A percentile compares a stretch with the other conserved stretches of the same genome.
These are phyloP conservation scores for Dynastes maya DNA, from an alignment of 2,888 invertebrate species.

Conservation along the genomic window DNA sequence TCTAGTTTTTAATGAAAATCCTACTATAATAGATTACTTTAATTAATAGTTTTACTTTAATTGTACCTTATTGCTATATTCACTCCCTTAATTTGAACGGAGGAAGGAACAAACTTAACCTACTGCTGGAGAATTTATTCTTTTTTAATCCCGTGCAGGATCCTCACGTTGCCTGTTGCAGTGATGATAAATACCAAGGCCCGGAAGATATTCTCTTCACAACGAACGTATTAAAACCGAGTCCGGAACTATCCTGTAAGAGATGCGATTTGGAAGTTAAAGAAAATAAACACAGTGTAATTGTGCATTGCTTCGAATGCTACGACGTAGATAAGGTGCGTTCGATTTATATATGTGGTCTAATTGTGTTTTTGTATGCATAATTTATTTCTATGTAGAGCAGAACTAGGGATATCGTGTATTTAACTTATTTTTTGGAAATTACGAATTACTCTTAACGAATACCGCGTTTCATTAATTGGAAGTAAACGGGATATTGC, in stretches of 20 bases:
- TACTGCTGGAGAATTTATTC: constrained; percentile 28
- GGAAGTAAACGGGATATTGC: constrained; percentile 10
- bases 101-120: background rate
- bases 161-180: constrained; percentile 49
- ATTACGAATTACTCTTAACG: constrained; percentile 61
- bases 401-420: constrained; percentile 58
- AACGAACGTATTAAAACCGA: constrained; percentile 50
- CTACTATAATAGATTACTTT: too few species aligned
- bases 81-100: background rate
- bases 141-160: constrained; percentile 46
- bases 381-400: constrained; percentile 58
- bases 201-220: constrained; percentile 52
- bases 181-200: background rate
- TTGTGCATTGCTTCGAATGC: constrained; percentile 65
- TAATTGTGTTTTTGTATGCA: background rate
- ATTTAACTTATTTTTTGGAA: constrained; percentile 62
- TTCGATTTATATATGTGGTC: constrained; percentile 8
- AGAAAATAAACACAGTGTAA: constrained; percentile 61
- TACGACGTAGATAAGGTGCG: constrained; percentile 56
- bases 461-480: background rate
- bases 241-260: constrained; percentile 61
- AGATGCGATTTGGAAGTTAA: constrained; percentile 65
- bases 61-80: too few species aligned
- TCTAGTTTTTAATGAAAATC: background rate
- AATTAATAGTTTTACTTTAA: too few species aligned